Evolutionary conservation across 2,888 invertebrate species (phyloP), one percentile per base, ranked within the genome.

Genomic region (Diachrysia chrysitis): DNA sequence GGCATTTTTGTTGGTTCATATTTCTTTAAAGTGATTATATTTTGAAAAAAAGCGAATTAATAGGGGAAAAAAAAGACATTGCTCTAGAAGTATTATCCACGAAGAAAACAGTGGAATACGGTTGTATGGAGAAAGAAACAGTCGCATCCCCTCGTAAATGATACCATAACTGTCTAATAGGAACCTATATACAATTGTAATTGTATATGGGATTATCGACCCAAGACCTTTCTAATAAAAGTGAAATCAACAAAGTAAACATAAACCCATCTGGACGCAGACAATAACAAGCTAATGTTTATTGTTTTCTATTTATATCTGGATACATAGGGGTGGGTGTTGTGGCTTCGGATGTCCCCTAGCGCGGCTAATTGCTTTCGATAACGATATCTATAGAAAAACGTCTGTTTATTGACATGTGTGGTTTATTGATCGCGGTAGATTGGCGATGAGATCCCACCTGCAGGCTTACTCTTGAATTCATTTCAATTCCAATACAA

Each of bases 361-460:
- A 72, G 76, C 71, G 80, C 70, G 67, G 79, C 79, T 88, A 88
- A 87, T 87, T 87, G 85, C 82, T 81, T 66, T 78, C 79, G 83
- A 80, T 87, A 83, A 77, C 74, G 79, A 74, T 75, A 71, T 60
- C 58, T 37, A 61, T 17, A 37, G n/a, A 42, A n/a, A 42, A 10
- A 7, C 12, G 32, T 14, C 42, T n/a, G 42, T 42, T 42, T 42
- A 42, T 42, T 42, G n/a, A n/a, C n/a, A 42, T n/a, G n/a, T 42
- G 42, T 4, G 35, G 35, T 14, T 32, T 14, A 16, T 42, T 37
- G 29, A 29, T 29, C 16, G 51, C 51, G 51, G 4, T 51, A 3
- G 42, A 42, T 42, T 42, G 42, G n/a, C n/a, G 5, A 42, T 37
- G 37, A 14, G 12, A 2, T 10, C 2, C 3, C 37, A 12, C 14